phyloP scores from a whole-genome alignment of 1,140 invertebrate species.

The Drosophila aff. region DNA sequence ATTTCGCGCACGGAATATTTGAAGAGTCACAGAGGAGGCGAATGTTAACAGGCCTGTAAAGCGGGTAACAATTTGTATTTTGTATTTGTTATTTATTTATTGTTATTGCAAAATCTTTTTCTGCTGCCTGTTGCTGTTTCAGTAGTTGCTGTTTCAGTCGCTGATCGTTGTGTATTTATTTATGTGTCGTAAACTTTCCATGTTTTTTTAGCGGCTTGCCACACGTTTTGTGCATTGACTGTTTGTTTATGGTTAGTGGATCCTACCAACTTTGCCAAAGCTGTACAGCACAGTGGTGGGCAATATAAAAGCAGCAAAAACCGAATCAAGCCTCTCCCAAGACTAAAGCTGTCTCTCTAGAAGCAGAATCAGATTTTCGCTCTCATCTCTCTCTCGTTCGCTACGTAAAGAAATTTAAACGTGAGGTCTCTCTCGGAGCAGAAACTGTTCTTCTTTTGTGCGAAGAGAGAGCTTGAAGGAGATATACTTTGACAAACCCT shows the following conservation, averaged over 20 bases:
- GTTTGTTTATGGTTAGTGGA: slow-evolving; percentile 46
- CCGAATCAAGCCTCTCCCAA: too few relatives aligned
- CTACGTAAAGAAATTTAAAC: too few relatives aligned
- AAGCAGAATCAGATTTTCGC: too few relatives aligned
- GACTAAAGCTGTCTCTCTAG: too few relatives aligned
- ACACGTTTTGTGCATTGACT: slow-evolving; percentile 55
- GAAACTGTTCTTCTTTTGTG: too few relatives aligned
- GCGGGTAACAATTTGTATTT: slow-evolving; percentile 56
- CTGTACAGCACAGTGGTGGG: neutral
- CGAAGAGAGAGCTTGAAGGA: too few relatives aligned
- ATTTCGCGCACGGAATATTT: slow-evolving; percentile 76
- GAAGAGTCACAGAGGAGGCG: slow-evolving; percentile 54
- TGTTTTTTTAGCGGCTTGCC: slow-evolving; percentile 43
- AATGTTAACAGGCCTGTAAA: slow-evolving; percentile 30
- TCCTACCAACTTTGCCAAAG: slow-evolving; percentile 35
- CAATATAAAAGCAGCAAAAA: neutral
- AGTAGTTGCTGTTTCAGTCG: slow-evolving; percentile 19
- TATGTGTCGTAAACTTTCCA: slow-evolving; percentile 69
- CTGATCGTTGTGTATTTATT: slow-evolving; percentile 31
- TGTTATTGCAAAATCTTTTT: slow-evolving; percentile 55
- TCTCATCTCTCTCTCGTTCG: too few relatives aligned
- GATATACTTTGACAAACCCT: too few relatives aligned
- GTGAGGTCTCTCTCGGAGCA: too few relatives aligned
- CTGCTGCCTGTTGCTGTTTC: slow-evolving; percentile 16
- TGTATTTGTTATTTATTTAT: slow-evolving; percentile 70